Conservation (phyloP, 2,797 vertebrate species). For the Melanogrammus aeglefinus region DNA sequence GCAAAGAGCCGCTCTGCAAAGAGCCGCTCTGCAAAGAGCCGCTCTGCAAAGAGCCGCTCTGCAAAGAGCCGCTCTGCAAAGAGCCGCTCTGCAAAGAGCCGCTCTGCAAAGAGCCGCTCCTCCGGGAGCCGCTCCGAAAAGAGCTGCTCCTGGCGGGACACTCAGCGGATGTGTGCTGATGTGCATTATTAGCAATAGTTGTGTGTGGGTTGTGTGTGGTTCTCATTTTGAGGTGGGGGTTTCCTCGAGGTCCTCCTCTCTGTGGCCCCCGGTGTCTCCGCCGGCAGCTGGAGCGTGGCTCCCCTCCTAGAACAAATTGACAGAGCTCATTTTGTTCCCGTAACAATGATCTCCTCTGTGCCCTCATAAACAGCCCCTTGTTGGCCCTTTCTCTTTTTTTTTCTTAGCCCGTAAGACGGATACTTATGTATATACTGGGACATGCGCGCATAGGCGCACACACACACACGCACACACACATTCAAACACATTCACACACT, state of each 20-base stretch:
- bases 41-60: no score
- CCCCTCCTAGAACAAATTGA: conserved; percentile 22
- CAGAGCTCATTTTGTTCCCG: conserved; percentile 50
- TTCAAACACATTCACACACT: conserved; percentile 41
- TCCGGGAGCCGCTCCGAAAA: no score
- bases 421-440: conserved; percentile 49
- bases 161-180: background rate
- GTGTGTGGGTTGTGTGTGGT: background rate
- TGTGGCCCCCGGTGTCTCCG: conserved; percentile 13
- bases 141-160: background rate
- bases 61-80: no score
- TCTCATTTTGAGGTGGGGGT: background rate
- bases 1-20: no score
- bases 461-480: conserved; percentile 2
- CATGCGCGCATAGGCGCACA: conserved; percentile 15
- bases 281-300: conserved; percentile 42
- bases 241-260: no score
- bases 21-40: no score
- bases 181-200: background rate
- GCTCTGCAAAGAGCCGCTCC: no score
- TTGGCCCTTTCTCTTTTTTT: conserved; percentile 42
- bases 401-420: conserved; percentile 47
- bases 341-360: conserved; percentile 45
- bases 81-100: no score
- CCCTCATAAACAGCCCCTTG: conserved; percentile 51